Percentiles rank a stretch among this genome's conserved stretches.
Evolutionary conservation across 2,797 vertebrate species (phyloP).

Genomic region (Clamator glandarius): DNA sequence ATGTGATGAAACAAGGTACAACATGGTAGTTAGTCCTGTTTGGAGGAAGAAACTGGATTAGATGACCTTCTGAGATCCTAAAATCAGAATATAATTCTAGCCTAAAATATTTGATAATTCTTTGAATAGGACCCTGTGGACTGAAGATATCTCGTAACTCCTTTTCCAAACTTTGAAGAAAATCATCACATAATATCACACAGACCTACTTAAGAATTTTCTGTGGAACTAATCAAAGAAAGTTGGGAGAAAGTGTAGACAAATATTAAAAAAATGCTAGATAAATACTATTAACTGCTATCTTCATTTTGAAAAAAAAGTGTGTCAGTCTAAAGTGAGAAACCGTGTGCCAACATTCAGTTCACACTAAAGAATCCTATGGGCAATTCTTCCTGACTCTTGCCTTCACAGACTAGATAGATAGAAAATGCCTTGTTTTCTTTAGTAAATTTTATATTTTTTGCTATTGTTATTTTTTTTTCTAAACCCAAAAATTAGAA

Average conservation of each 20-base stretch:
- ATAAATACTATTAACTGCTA: neutral
- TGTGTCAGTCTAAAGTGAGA: neutral
- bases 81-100: neutral
- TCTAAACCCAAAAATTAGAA: neutral
- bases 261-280: neutral
- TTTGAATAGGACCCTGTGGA: neutral
- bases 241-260: neutral
- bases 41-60: neutral
- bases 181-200: neutral
- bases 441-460: neutral
- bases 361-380: neutral
- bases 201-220: neutral
- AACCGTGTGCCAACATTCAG: neutral
- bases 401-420: neutral
- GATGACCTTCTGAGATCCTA: neutral
- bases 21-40: neutral
- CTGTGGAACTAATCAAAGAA: neutral
- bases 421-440: neutral
- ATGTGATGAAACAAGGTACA: neutral
- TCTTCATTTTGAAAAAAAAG: neutral
- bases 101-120: neutral
- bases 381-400: neutral
- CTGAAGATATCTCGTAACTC: neutral
- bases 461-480: neutral
- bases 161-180: neutral